Conservation (phyloP, 92 coral and sea anemone species). For the Heteractis magnifica region DNA sequence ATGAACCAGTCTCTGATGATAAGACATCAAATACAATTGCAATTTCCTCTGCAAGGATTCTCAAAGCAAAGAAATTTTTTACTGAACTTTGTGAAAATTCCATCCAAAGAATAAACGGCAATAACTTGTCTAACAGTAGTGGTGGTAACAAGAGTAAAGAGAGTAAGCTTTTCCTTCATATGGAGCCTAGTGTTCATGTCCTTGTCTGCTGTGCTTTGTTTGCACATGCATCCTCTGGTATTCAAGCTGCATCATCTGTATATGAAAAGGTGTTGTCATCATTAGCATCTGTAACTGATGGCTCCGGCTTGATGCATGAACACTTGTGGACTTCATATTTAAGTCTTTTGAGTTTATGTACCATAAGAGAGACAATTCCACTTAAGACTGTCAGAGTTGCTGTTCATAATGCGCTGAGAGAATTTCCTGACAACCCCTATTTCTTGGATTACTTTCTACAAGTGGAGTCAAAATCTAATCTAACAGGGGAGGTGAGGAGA, state of each 20-base stretch:
- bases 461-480: constrained; percentile 77
- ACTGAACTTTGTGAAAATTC: constrained; percentile 15
- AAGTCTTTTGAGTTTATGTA: constrained; percentile 67
- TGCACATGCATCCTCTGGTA: constrained; percentile 77
- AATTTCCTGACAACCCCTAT: constrained; percentile 73
- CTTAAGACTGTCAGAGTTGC: constrained; percentile 54
- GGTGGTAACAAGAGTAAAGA: neutral
- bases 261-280: constrained; percentile 48
- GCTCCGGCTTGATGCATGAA: constrained; percentile 54
- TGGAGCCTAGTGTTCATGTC: constrained; percentile 48
- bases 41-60: constrained; percentile 53
- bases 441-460: constrained; percentile 67
- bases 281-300: constrained; percentile 24
- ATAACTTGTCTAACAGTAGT: neutral
- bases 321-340: constrained; percentile 59
- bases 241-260: constrained; percentile 58
- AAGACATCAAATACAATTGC: constrained; percentile 1
- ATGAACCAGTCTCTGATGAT: constrained; percentile 36
- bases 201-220: constrained; percentile 75
- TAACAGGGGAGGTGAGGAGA: constrained; percentile 74
- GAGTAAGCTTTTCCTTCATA: neutral
- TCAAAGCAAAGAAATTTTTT: constrained; percentile 40
- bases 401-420: constrained; percentile 40
- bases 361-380: constrained; percentile 47
- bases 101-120: neutral